phyloP scores from a whole-genome alignment of 2,888 invertebrate genomes.

The Chalcis sispes region DNA sequence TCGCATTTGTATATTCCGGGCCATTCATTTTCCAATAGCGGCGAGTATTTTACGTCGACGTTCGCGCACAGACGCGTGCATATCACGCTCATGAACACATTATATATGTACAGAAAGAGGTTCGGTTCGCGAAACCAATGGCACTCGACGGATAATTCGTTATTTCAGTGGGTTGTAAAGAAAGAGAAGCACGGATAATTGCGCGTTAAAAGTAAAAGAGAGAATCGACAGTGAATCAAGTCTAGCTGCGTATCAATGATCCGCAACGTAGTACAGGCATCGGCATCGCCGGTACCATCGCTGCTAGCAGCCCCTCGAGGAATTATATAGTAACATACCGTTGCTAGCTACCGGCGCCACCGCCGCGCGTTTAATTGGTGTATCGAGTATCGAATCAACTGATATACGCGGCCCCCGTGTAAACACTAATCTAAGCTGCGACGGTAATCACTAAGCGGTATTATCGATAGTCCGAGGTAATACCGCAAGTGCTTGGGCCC shows the following conservation, averaged over 20 bases:
- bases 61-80: too few relatives aligned
- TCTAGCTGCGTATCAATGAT: neutral
- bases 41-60: too few relatives aligned
- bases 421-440: slow-evolving; percentile 47
- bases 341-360: too few relatives aligned
- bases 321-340: slow-evolving; percentile 18
- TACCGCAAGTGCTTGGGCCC: slow-evolving; percentile 33
- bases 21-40: slow-evolving; percentile 9
- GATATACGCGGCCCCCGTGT: slow-evolving; percentile 41
- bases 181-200: too few relatives aligned
- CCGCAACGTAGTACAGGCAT: too few relatives aligned
- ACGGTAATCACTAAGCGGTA: slow-evolving; percentile 47
- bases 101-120: too few relatives aligned
- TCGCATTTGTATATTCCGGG: neutral
- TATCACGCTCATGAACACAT: too few relatives aligned
- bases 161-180: too few relatives aligned
- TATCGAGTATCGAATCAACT: slow-evolving; percentile 42
- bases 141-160: too few relatives aligned
- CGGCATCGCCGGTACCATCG: too few relatives aligned
- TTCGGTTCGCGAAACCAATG: too few relatives aligned
- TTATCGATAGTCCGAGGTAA: slow-evolving; percentile 46
- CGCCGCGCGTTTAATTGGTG: slow-evolving; percentile 42
- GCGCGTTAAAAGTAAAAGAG: neutral
- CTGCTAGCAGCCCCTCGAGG: neutral
- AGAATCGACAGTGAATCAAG: neutral